Percentiles rank a stretch among this genome's conserved stretches.
phyloP scores from a whole-genome alignment of 2,113 vertebrate species.

The Crotalus horridus region DNA sequence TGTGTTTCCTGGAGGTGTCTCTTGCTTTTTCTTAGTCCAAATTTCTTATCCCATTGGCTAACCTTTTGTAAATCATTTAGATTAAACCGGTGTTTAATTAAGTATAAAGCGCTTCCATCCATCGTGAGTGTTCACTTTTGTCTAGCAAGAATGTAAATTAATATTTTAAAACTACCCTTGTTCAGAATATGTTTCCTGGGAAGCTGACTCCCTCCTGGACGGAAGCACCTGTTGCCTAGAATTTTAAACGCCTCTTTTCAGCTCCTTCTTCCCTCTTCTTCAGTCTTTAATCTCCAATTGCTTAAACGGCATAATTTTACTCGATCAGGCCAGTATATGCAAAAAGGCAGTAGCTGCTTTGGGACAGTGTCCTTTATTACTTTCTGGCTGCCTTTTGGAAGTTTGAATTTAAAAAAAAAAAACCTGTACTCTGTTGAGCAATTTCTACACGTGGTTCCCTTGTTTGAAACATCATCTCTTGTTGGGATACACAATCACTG shows the following conservation, averaged over 20 bases:
- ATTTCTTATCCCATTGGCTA: background rate
- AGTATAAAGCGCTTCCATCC: background rate
- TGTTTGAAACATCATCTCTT: slow-evolving; percentile 6
- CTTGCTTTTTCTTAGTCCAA: background rate
- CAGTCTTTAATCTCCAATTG: background rate
- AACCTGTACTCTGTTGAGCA: background rate
- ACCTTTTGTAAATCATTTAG: background rate
- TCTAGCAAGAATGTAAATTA: background rate
- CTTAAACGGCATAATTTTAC: background rate
- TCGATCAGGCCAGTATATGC: background rate
- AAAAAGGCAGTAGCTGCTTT: background rate
- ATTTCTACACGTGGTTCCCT: background rate
- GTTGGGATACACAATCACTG: background rate
- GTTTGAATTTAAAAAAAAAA: background rate
- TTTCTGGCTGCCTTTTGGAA: slow-evolving; percentile 29
- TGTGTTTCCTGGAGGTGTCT: background rate
- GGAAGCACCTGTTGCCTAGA: slow-evolving; percentile 20
- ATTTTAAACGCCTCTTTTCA: background rate
- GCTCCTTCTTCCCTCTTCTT: background rate
- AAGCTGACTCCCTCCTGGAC: slow-evolving; percentile 13
- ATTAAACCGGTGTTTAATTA: background rate
- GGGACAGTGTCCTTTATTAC: background rate
- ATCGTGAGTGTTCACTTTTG: background rate
- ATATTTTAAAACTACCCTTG: background rate
- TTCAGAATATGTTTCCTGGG: background rate